A percentile compares a stretch with the other conserved stretches of the same genome.
Conservation (phyloP, 1,140 invertebrate species). For the Hyles vespertilio region DNA sequence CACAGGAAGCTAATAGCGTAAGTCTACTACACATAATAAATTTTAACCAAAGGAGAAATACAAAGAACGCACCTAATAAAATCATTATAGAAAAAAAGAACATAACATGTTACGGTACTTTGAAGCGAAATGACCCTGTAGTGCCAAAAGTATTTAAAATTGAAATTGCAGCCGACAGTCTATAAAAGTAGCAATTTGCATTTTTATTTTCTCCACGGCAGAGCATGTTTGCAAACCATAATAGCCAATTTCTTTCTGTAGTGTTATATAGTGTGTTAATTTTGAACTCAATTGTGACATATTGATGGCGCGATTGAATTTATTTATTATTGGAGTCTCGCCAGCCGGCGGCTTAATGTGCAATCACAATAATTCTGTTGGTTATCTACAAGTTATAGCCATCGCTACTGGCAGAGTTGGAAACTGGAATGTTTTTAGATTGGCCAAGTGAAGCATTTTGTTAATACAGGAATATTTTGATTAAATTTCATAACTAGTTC, state of each 20-base stretch:
- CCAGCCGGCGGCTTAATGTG: slow-evolving; percentile 23
- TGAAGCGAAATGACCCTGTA: no score
- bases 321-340: slow-evolving; percentile 21
- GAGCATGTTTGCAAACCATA: slow-evolving; percentile 1
- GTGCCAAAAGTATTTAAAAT: no score
- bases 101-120: no score
- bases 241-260: background rate
- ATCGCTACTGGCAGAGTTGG: background rate
- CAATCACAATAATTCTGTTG: slow-evolving; percentile 23
- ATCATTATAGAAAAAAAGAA: no score
- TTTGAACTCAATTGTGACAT: slow-evolving; percentile 17
- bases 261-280: background rate
- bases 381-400: slow-evolving; percentile 15
- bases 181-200: background rate
- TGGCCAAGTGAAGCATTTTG: no score
- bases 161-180: background rate
- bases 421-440: no score
- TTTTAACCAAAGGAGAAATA: no score
- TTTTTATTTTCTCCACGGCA: background rate
- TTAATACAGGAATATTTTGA: no score
- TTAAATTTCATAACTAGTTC: no score
- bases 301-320: slow-evolving; percentile 19
- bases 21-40: no score
- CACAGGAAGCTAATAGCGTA: no score
- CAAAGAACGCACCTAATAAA: no score